Base-by-base conservation (phyloP, 2,797 vertebrate species). In the Astyanax mexicanus region DNA sequence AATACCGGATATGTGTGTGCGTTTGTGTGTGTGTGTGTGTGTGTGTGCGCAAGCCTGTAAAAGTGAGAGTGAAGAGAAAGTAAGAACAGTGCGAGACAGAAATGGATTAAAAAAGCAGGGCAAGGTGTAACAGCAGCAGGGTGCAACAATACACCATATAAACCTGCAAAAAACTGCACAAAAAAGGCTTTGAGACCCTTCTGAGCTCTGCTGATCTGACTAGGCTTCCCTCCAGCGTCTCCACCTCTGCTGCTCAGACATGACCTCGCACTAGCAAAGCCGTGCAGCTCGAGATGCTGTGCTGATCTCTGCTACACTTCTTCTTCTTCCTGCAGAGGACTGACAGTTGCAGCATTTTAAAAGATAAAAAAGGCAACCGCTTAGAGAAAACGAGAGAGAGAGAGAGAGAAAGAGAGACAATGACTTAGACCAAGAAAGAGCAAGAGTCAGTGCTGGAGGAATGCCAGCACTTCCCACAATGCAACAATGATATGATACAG, bases 121-220 rank as follows among this genome's bases (percentile, higher is more conserved):
- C 1, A 51, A 11, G 49, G 8, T 3, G 6, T n/a, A n/a, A n/a
- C n/a, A n/a, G n/a, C n/a, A n/a, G n/a, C n/a, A 27, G 23, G 0
- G 52, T 13, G 15, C 21, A 13, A 54, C 1, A 54, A 6, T 3
- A 49, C 6, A 54, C 11, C 3, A 54, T 13, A 15, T 21, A 52
- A 52, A n/a, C n/a, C 29, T 32, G 32, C 5, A 2, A 32, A 2
- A 32, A 32, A 32, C 29, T 32, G 29, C 2, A 32, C 32, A 32
- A 88, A 81, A 79, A 82, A 86, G 89, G 90, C 89, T 89, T 89
- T 89, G 86, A 73, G 62, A 82, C 84, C 35, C 35, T n/a, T 37
- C 32, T 32, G 55, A 73, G 65, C 19, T n/a, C 3, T 47, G 38
- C 17, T 19, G 13, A 32, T 13, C 32, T n/a, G 38, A 61, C 19